Conservation (phyloP, 2,888 invertebrate genomes). For the Tiliacea aurago region DNA sequence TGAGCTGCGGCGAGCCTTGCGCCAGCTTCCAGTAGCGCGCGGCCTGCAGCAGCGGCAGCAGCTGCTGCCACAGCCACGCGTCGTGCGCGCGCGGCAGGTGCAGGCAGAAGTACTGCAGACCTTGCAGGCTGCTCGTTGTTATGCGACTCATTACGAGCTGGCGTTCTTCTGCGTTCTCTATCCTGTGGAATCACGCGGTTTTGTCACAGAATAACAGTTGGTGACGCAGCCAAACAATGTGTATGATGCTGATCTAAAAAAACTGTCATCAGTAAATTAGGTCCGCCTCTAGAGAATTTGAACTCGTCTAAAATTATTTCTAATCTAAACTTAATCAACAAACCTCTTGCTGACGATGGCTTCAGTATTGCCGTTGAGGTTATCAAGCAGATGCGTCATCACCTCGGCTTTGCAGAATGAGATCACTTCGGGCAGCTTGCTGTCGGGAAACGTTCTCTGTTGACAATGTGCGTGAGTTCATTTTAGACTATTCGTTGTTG, state of each 20-base stretch:
- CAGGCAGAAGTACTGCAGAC: slow-evolving; percentile 67
- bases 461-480: slow-evolving; percentile 58
- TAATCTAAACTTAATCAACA: slow-evolving; percentile 43
- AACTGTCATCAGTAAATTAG: background rate
- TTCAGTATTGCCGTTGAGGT: slow-evolving; percentile 76
- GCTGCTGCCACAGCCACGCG: slow-evolving; percentile 88
- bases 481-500: background rate
- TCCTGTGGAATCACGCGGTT: slow-evolving; percentile 60
- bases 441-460: slow-evolving; percentile 94
- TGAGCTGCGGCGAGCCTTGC: slow-evolving; percentile 82
- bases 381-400: slow-evolving; percentile 93
- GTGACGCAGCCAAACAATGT: background rate
- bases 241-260: background rate
- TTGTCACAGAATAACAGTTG: background rate
- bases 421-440: slow-evolving; percentile 95
- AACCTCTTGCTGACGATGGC: slow-evolving; percentile 76
- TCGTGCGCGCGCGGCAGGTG: slow-evolving; percentile 83
- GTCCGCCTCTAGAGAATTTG: background rate
- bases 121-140: slow-evolving; percentile 72
- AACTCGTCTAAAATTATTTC: background rate
- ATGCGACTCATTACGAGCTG: slow-evolving; percentile 66
- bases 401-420: slow-evolving; percentile 96
- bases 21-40: slow-evolving; percentile 94
- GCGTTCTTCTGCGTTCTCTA: slow-evolving; percentile 73
- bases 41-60: slow-evolving; percentile 90